phyloP scores from a whole-genome alignment of 2,113 vertebrate species.

The Meles meles region DNA sequence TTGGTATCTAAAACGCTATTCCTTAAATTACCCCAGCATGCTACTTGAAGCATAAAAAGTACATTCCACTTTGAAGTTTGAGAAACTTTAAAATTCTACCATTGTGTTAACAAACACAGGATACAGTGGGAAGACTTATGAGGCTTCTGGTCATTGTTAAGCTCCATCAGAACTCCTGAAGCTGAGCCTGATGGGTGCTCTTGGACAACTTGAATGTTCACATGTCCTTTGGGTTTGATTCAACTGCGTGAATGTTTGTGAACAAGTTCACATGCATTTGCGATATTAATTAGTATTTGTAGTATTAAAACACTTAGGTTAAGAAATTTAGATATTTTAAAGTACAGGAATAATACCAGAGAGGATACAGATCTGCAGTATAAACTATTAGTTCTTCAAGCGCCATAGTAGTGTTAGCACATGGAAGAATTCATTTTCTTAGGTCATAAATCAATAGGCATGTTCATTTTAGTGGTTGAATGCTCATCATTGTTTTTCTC shows the following conservation, averaged over 20 bases:
- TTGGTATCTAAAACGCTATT: neutral
- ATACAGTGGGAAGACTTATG: neutral
- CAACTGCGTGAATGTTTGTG: neutral
- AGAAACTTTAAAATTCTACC: conserved; percentile 33
- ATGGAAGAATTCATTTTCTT: neutral
- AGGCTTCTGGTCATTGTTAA: neutral
- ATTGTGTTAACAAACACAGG: neutral
- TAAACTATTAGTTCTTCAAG: neutral
- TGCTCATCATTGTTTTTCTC: neutral
- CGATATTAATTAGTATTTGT: neutral
- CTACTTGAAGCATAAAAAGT: neutral
- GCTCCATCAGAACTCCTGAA: neutral
- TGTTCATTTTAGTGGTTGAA: conserved; percentile 1
- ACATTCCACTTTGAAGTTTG: neutral
- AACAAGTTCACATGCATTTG: neutral
- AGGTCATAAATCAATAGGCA: neutral
- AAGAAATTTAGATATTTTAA: neutral
- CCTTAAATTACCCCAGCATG: neutral
- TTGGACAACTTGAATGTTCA: neutral
- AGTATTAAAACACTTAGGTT: neutral
- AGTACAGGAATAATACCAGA: neutral
- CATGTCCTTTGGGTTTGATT: neutral
- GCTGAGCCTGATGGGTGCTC: neutral
- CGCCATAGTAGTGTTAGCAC: neutral
- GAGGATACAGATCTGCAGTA: neutral